Conservation (phyloP, 2,113 vertebrate genomes). For the Butorides virescens region DNA sequence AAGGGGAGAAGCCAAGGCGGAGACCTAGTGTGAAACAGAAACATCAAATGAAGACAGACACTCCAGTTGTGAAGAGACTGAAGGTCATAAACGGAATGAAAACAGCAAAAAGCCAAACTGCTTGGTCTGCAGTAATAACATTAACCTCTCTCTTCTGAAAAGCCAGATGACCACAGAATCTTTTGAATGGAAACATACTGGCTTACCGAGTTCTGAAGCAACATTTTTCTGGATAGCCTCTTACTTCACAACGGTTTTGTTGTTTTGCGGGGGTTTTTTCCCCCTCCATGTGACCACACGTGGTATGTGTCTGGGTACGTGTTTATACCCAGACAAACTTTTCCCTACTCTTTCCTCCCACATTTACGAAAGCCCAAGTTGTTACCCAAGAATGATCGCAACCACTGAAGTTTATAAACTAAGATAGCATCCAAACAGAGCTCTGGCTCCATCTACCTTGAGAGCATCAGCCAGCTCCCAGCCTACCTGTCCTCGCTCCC, state of each 20-base stretch:
- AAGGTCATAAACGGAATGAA: not conserved
- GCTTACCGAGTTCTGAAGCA: not conserved
- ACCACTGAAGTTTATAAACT: not conserved
- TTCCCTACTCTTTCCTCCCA: not conserved
- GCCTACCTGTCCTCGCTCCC: not conserved
- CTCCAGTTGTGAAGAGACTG: not conserved
- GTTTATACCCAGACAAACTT: not conserved
- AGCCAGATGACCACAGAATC: not conserved
- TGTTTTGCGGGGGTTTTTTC: not conserved
- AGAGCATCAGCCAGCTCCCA: too few species aligned
- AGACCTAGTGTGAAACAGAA: accelerated
- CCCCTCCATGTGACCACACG: accelerated
- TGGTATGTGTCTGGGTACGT: not conserved
- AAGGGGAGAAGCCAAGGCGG: not conserved
- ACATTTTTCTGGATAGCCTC: accelerated
- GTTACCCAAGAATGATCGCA: not conserved
- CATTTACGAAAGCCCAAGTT: not conserved
- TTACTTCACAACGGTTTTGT: not conserved
- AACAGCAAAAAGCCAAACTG: not conserved
- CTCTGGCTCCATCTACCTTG: not conserved
- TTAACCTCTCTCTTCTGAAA: not conserved
- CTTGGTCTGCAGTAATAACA: not conserved
- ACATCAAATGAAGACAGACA: accelerated
- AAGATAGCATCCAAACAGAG: accelerated
- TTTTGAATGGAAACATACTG: not conserved